Base-by-base conservation (phyloP, 2,797 vertebrate species). In the Sebastes minor region DNA sequence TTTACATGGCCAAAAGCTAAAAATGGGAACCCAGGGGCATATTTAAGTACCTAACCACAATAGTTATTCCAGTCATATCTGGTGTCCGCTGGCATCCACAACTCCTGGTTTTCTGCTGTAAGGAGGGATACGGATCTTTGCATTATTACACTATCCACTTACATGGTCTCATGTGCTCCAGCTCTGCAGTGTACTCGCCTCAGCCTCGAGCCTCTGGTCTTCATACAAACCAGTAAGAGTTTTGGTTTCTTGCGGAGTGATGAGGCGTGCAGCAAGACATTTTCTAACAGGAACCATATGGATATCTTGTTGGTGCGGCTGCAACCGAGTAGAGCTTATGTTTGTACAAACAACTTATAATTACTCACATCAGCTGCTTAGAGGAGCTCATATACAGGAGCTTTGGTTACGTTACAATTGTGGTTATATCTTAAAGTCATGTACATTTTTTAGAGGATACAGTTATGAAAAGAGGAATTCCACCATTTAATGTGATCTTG, bases 211-310 rank as follows among this genome's bases (percentile, higher is more conserved):
- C 73, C 82, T 72, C 77, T 79, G 84, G 65, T 88, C 76, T 52
- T 78, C 81, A 72, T 46, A 80, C 79, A 78, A 82, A 82, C 80
- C 80, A 74, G 71, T 74, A 60, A 82, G 65, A 83, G 82, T 90
- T 94, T 46, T 88, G 80, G 89, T 92, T 95, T 94, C 83, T 91
- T 71, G 62, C 64, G 63, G 81, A 92, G 90, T 62, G 83, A 86
- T 82, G 88, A 92, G 91, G 92, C 81, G 84, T 90, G 90, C 91
- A 85, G 84, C 81, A 74, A 90, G 91, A 88, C 81, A n/a, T 56
- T 77, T 78, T 89, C 74, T 95, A 94, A 95, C 85, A 64, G 82
- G 86, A 93, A 92, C 89, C 94, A 94, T 88, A 94, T 95, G 95
- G 82, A 89, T 86, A 82, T 87, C 78, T 88, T 88, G 75, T 81